Percentiles rank a stretch among this genome's conserved stretches.
Conservation (phyloP, 1,140 invertebrate genomes). For the Cheumatopsyche charites region DNA sequence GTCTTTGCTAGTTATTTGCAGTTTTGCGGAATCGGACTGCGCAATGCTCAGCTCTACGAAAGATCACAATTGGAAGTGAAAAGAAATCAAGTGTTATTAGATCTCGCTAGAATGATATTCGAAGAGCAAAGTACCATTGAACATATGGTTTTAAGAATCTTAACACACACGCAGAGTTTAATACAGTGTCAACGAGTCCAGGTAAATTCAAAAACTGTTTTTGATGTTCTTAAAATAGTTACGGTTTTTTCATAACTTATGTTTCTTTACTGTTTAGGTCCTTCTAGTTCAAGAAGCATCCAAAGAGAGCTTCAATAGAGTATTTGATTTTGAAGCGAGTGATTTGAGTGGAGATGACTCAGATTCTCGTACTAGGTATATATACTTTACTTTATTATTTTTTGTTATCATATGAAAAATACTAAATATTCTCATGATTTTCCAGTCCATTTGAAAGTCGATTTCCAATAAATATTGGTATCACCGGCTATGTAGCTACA, state of each 20-base stretch:
- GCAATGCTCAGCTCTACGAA: constrained; percentile 94
- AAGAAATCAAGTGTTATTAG: constrained; percentile 92
- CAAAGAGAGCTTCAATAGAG: constrained; percentile 86
- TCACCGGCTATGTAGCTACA: constrained; percentile 94
- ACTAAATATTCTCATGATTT: constrained; percentile 50
- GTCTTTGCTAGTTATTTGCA: constrained; percentile 92
- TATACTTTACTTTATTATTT: constrained; percentile 15
- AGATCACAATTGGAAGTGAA: constrained; percentile 93
- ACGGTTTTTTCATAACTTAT: constrained; percentile 13
- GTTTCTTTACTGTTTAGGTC: constrained; percentile 64
- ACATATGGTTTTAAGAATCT: constrained; percentile 91
- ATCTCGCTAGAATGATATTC: constrained; percentile 94
- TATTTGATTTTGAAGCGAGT: constrained; percentile 89
- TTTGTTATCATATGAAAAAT: background rate
- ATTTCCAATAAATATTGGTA: constrained; percentile 96
- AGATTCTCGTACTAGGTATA: constrained; percentile 74
- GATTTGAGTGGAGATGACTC: constrained; percentile 77
- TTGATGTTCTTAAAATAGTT: constrained; percentile 30
- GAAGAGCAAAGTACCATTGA: constrained; percentile 97
- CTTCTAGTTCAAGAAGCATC: constrained; percentile 87
- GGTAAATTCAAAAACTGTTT: constrained; percentile 58
- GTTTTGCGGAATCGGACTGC: constrained; percentile 93
- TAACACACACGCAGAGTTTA: constrained; percentile 92
- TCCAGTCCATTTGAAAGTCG: constrained; percentile 84
- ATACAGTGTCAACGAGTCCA: constrained; percentile 93